These are phyloP conservation scores for Drosophila prostipennis DNA, from an alignment of 2,888 invertebrate species.

Conservation along the genomic window DNA sequence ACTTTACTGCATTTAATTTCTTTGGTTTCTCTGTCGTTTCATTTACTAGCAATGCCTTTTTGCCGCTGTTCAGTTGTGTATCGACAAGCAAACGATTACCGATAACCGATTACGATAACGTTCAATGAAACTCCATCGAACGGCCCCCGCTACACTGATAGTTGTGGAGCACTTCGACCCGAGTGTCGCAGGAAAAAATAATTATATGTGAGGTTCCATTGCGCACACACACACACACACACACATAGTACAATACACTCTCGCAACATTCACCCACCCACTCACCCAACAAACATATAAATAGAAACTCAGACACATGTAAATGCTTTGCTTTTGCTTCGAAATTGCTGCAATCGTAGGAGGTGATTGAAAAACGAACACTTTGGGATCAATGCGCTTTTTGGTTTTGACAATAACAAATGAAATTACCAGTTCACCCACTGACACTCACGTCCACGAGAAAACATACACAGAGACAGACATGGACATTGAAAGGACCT, in stretches of 20 bases:
- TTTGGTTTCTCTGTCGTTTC: conserved; percentile 32
- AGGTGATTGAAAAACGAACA: conserved; percentile 40
- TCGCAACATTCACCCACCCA: conserved; percentile 15
- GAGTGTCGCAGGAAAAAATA: conserved; percentile 16
- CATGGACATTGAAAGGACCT: conserved; percentile 24
- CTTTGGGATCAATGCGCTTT: conserved; percentile 32
- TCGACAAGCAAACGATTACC: conserved; percentile 25
- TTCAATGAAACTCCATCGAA: conserved; percentile 20
- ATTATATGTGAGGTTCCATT: conserved; percentile 57
- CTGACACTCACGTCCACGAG: conserved; percentile 13
- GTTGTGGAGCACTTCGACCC: conserved; percentile 28
- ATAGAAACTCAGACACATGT: conserved; percentile 30
- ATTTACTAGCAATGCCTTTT: conserved; percentile 44
- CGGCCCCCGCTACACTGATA: conserved; percentile 19
- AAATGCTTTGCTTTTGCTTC: conserved; percentile 70
- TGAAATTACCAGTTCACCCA: conserved; percentile 9
- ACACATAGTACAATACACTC: conserved; percentile 4
- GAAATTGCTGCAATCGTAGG: conserved; percentile 41
- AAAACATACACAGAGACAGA: conserved; percentile 22
- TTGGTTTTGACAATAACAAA: conserved; percentile 29
- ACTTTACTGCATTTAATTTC: conserved; percentile 32
- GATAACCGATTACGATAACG: conserved; percentile 27
- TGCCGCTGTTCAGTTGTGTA: conserved; percentile 34
- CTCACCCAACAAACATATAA: conserved; percentile 11
- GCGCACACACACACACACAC: conserved; percentile 52